Evolutionary conservation across 1,140 invertebrate species (phyloP), one percentile per base, ranked within the genome.

Genomic region (Heliconius congener): DNA sequence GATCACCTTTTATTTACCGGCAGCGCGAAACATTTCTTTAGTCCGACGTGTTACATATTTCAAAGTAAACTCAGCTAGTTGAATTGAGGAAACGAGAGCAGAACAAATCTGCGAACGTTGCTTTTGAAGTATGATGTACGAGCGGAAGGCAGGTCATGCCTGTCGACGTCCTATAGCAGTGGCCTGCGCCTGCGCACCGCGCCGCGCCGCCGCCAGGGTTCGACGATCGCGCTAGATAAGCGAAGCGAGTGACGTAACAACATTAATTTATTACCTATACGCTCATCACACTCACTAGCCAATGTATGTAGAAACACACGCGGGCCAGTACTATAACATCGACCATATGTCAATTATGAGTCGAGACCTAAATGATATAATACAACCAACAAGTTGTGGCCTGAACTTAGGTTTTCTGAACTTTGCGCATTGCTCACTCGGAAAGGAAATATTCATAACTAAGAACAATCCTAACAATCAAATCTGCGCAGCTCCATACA

Each of bases 181-280:
- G 8, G 50, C 19, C 55, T 66, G 60, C 34, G 30, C 60, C 23
- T 30, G 60, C 60, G 60, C 60, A 66, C 60, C 11, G 11, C 60
- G 9, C 9, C 23, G 3, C 23, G 60, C 23, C 27, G 60, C 60
- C 60, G 27, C 23, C 55, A 34, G 71, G 71, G 76, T 71, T 78
- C 50, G 52, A 78, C 71, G 77, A 66, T 78, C 77, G 77, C 77
- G 77, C 77, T 42, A 78, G 77, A 78, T 78, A 78, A 66, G 77
- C 55, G 77, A 66, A 78, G 73, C 71, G 37, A 55, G 60, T 78
- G 77, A 78, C 77, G 77, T 60, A 78, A 73, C 37, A 18, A 60
- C 23, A 30, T 50, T 73, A 42, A 78, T 73, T 78, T 78, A 73
- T 78, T 73, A 55, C 60, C 60, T 66, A 50, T 52, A 18, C 13